Evolutionary conservation across 2,888 invertebrate genomes (phyloP).

Genomic region (Hemaris fuciformis): DNA sequence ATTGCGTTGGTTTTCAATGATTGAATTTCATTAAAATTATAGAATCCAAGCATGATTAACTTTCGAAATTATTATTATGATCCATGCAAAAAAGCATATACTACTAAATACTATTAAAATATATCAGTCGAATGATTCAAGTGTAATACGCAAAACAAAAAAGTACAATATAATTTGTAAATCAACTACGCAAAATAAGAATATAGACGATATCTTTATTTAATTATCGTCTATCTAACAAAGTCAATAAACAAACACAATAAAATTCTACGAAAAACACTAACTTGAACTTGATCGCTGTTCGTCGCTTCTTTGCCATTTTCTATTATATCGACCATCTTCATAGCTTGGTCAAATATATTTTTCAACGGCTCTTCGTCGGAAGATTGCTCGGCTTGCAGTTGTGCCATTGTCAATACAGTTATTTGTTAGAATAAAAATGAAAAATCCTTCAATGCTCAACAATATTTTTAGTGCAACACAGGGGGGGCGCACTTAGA

Average conservation of each 20-base stretch:
- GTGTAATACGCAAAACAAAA: too few species aligned
- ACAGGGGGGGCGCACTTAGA: too few species aligned
- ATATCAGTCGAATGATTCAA: too few species aligned
- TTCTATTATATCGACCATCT: constrained; percentile 84
- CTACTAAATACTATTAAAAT: too few species aligned
- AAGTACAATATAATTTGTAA: too few species aligned
- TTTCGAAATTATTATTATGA: too few species aligned
- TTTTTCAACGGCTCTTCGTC: constrained; percentile 59
- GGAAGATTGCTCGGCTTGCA: constrained; percentile 46
- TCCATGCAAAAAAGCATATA: too few species aligned
- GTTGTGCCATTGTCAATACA: constrained; percentile 40
- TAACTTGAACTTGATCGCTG: constrained; percentile 86
- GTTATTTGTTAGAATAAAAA: background rate
- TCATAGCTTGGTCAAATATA: constrained; percentile 87
- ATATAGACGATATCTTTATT: background rate
- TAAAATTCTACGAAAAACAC: constrained; percentile 9
- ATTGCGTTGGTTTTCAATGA: background rate
- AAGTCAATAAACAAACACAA: background rate
- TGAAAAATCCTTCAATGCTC: background rate
- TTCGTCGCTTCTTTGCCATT: constrained; percentile 86
- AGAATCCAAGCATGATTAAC: too few species aligned
- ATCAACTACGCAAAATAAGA: too few species aligned
- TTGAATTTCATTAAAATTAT: too few species aligned
- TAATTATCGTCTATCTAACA: background rate
- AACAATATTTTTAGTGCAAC: background rate